Conservation (phyloP, 2,797 vertebrate genomes). For the Mycteria americana region DNA sequence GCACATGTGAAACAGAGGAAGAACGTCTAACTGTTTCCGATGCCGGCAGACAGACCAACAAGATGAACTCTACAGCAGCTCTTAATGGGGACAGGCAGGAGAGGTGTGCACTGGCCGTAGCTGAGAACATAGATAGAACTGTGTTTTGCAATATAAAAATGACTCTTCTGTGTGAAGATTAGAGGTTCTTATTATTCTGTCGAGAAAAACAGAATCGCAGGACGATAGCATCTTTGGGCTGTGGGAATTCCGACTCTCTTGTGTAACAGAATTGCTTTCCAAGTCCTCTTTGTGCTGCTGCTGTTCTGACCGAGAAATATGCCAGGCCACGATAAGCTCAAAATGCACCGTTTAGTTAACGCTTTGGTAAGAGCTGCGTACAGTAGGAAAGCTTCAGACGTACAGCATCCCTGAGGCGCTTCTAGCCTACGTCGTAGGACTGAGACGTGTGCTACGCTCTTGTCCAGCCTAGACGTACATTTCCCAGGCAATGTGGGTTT, state of each 20-base stretch:
- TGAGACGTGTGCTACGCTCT: not conserved
- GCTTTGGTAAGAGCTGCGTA: not conserved
- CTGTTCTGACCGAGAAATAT: not conserved
- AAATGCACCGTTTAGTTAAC: not conserved
- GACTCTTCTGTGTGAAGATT: not conserved
- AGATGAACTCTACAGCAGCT: not conserved
- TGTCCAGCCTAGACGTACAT: accelerated
- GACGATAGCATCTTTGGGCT: not conserved
- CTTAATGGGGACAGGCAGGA: not conserved
- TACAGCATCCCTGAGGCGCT: not conserved
- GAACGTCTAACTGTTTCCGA: not conserved
- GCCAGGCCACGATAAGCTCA: not conserved
- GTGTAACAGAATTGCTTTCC: not conserved
- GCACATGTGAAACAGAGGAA: not conserved
- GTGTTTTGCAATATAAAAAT: not conserved
- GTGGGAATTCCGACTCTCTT: not conserved
- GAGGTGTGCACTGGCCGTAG: not conserved
- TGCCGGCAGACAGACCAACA: not conserved
- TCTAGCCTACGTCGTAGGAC: too few species aligned
- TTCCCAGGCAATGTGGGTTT: not conserved
- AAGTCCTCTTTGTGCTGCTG: not conserved
- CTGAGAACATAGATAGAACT: not conserved
- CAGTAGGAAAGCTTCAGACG: conserved; percentile 20
- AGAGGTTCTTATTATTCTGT: not conserved
- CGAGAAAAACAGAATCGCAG: not conserved